Evolutionary conservation across 2,888 invertebrate genomes (phyloP), one percentile per base, ranked within the genome.

Genomic region (Acleris holmiana): DNA sequence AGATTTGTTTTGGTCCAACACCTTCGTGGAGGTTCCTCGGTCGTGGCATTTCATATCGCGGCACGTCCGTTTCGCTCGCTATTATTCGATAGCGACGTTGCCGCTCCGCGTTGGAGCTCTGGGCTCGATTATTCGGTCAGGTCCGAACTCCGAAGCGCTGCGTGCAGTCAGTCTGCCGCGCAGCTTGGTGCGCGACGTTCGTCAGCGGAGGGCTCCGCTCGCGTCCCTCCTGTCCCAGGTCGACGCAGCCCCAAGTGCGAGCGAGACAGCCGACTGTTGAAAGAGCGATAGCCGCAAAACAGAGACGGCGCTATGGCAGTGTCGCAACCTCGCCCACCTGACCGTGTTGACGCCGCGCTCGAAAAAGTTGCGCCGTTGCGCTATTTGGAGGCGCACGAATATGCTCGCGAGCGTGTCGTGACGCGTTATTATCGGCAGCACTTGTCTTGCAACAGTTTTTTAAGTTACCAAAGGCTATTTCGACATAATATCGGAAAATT

Each of bases 281-380:
- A 75, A 74, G 76, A 79, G 78, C 72, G 73, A 74, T 69, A 71
- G 56, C 69, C 66, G 71, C 66, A 59, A 69, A 76, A 84, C 69
- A 71, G 86, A 83, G 89, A 89, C 73, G 71, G 77, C 78, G 71
- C 74, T 76, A 91, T 88, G 88, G 86, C 91, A 85, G 88, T 91
- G 91, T 91, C 92, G 92, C 92, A 91, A 92, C 91, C 89, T 91
- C 91, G 90, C 91, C 91, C 92, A 92, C 92, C 92, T 92, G 92
- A 92, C 91, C 89, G 91, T 91, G 92, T 91, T 91, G 91, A 91
- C 85, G 91, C 90, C 91, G 91, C 88, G 88, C 90, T 91, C 87
- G 89, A 90, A 91, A 91, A 91, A 91, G 91, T 91, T 91, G 91
- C 91, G 91, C 91, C 91, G 91, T 88, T 90, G 91, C 91, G 91